Percentiles rank a stretch among this genome's conserved stretches.
Conservation (phyloP, 2,888 invertebrate species). For the Oligia strigilis region DNA sequence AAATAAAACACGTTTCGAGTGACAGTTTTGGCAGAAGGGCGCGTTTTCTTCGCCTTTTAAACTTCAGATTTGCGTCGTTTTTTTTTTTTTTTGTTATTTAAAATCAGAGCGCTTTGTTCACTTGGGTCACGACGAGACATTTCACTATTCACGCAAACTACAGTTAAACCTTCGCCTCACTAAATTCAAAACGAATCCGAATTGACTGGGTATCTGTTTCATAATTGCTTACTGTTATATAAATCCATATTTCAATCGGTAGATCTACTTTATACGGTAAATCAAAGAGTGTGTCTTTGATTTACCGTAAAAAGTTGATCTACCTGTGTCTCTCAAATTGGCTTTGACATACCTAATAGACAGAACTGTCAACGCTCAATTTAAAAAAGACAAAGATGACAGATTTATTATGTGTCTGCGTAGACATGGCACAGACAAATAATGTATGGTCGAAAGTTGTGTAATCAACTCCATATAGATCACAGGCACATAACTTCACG, state of each 20-base stretch:
- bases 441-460: constrained; percentile 53
- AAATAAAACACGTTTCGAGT: constrained; percentile 25
- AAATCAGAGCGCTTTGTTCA: not conserved
- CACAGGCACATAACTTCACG: constrained; percentile 35
- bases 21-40: constrained; percentile 39
- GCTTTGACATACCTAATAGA: constrained; percentile 1
- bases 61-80: not conserved
- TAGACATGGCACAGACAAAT: constrained; percentile 6
- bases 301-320: not conserved
- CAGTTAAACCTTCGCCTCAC: not conserved
- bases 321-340: constrained; percentile 1
- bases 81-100: not conserved
- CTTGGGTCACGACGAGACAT: not conserved
- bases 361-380: constrained; percentile 26
- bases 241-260: too few relatives aligned
- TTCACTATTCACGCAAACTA: constrained; percentile 4
- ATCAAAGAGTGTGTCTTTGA: not conserved
- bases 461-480: constrained; percentile 39
- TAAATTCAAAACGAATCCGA: not conserved
- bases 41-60: constrained; percentile 1
- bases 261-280: not conserved
- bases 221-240: not conserved
- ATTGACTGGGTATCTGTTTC: not conserved
- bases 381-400: not conserved
- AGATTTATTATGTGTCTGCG: constrained; percentile 22